These are phyloP conservation scores for Tetrao urogallus DNA, from an alignment of 2,113 vertebrate genomes.

Conservation along the genomic window DNA sequence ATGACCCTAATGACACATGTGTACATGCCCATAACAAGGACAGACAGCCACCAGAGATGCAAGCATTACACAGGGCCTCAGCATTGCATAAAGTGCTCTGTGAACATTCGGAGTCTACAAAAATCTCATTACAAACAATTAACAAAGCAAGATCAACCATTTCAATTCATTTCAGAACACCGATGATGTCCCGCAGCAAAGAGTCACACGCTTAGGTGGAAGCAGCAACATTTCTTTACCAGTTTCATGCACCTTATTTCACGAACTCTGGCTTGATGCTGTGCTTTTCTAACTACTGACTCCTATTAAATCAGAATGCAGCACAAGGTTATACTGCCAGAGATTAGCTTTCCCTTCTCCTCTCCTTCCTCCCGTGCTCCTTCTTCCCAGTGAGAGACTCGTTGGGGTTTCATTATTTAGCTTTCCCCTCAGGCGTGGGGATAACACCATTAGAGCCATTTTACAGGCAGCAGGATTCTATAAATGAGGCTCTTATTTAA, in stretches of 20 bases:
- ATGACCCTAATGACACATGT: rapidly evolving
- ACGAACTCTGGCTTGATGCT: conserved; percentile 26
- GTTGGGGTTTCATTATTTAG: conserved; percentile 78
- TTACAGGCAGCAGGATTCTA: conserved; percentile 85
- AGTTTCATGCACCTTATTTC: background rate
- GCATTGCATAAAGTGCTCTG: rapidly evolving
- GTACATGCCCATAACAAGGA: rapidly evolving
- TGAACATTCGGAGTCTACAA: background rate
- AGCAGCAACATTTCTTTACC: background rate
- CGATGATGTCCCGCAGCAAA: background rate
- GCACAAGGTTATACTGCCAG: conserved; percentile 74
- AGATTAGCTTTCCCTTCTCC: conserved; percentile 75
- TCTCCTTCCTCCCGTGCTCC: background rate
- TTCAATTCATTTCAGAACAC: background rate
- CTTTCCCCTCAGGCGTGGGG: conserved; percentile 76
- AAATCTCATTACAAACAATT: background rate
- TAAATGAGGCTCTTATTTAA: conserved; percentile 86
- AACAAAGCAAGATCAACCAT: background rate
- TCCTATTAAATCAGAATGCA: conserved; percentile 62
- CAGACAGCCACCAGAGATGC: background rate
- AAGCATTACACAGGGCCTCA: background rate
- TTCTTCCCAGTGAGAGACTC: conserved; percentile 55
- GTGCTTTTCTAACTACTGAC: background rate
- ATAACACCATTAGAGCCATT: conserved; percentile 85
- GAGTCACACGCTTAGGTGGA: background rate